A percentile compares a stretch with the other conserved stretches of the same genome.
These are phyloP conservation scores for Chionis minor DNA, from an alignment of 2,113 vertebrate species.

Conservation along the genomic window DNA sequence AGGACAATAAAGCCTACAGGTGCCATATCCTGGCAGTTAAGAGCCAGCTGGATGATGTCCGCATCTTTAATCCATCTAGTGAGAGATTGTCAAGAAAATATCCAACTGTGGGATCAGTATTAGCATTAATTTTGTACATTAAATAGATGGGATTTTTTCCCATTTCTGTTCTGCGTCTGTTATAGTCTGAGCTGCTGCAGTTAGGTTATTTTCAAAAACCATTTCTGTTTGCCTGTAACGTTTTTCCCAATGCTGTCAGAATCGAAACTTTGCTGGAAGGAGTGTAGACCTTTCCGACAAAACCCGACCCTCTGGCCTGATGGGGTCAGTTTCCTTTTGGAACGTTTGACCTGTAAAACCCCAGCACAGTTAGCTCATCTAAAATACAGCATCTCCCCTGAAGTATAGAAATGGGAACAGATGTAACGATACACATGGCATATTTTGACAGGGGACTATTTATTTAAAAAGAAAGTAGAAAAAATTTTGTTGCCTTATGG, in stretches of 20 bases:
- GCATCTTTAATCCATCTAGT: background rate
- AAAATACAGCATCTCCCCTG: background rate
- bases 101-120: background rate
- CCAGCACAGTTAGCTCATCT: background rate
- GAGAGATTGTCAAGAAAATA: conserved; percentile 12
- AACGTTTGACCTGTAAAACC: background rate
- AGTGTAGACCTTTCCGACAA: background rate
- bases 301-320: background rate
- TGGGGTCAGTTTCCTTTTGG: background rate
- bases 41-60: conserved; percentile 6
- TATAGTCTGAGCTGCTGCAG: background rate
- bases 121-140: background rate
- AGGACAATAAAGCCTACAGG: background rate
- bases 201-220: background rate
- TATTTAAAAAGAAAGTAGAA: background rate
- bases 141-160: background rate
- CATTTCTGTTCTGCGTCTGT: background rate
- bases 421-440: background rate
- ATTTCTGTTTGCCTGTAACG: background rate
- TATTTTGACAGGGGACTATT: background rate
- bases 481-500: background rate
- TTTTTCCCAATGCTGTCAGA: background rate
- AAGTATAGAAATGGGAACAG: background rate
- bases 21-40: conserved; percentile 8
- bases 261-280: background rate